Percentiles rank a stretch among this genome's conserved stretches.
These are phyloP conservation scores for Eulemur rufifrons DNA, from an alignment of 2,113 vertebrate genomes.

Conservation along the genomic window DNA sequence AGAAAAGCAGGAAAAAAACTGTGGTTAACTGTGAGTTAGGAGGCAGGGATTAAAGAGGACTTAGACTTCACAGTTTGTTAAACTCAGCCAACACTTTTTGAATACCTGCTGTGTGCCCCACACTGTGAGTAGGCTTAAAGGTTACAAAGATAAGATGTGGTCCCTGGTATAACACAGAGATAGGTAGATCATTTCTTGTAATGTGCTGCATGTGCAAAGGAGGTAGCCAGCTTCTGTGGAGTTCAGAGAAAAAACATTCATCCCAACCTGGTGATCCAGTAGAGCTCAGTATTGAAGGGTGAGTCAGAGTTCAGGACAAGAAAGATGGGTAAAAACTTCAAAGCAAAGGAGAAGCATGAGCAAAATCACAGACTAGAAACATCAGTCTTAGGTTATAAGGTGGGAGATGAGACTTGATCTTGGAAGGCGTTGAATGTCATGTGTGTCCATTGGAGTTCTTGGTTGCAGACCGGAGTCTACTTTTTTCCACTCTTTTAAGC, in stretches of 20 bases:
- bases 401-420: neutral
- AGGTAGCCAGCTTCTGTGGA: neutral
- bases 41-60: neutral
- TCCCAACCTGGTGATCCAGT: neutral
- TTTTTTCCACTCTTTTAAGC: neutral
- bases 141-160: neutral
- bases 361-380: neutral
- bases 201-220: neutral
- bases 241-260: neutral
- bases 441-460: neutral
- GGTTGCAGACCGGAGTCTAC: neutral
- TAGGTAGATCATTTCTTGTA: neutral
- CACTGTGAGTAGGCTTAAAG: neutral
- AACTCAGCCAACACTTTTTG: neutral
- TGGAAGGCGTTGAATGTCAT: neutral
- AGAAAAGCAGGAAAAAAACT: neutral
- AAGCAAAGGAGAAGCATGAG: neutral
- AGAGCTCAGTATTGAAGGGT: neutral
- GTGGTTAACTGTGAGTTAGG: neutral
- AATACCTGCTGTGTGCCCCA: neutral
- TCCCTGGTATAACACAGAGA: neutral
- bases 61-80: neutral
- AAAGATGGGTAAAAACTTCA: neutral
- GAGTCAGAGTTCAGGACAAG: neutral
- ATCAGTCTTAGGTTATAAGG: neutral